Evolutionary conservation across 1,140 invertebrate genomes (phyloP), one percentile per base, ranked within the genome.

Genomic region (Harlomillsia oculata): DNA sequence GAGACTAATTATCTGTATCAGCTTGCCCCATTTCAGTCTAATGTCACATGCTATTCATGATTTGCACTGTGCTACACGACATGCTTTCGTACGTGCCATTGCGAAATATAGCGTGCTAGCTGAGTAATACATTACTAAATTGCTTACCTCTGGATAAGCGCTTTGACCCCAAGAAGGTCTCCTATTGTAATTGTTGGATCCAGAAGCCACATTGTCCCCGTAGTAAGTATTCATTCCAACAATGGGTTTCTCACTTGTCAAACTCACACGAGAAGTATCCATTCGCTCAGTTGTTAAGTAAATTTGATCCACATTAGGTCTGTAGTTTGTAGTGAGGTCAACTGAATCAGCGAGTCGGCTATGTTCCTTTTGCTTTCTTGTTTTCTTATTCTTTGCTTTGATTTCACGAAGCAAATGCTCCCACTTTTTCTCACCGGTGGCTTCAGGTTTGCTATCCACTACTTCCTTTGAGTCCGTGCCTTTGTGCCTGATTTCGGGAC

Each of bases 211-310:
- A n/a, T n/a, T n/a, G n/a, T n/a, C n/a, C n/a, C n/a, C n/a, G n/a
- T n/a, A n/a, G n/a, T n/a, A n/a, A n/a, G n/a, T n/a, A n/a, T n/a
- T n/a, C n/a, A n/a, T n/a, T n/a, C n/a, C n/a, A n/a, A n/a, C n/a
- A n/a, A 51, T 28, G 21, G 59, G 53, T 18, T 11, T 40, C 44
- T 60, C 59, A 2, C 53, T 62, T 3, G 63, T 65, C 25, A 65
- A 29, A 21, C 56, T 59, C 14, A 65, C 56, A 34, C 23, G 5
- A 2, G 18, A 25, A 21, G 50, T 48, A 20, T 62, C 34, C 9
- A 55, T 53, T 60, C 43, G 37, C 23, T 59, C 37, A 1, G 60
- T 65, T 0, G 64, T 65, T 4, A 65, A 20, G 8, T 45, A 55
- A 29, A 62, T 56, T 6, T 45, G 18, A 5, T 43, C 21, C 5